A percentile compares a stretch with the other conserved stretches of the same genome.
Conservation (phyloP, 2,797 vertebrate genomes). For the Novumbra hubbsi region DNA sequence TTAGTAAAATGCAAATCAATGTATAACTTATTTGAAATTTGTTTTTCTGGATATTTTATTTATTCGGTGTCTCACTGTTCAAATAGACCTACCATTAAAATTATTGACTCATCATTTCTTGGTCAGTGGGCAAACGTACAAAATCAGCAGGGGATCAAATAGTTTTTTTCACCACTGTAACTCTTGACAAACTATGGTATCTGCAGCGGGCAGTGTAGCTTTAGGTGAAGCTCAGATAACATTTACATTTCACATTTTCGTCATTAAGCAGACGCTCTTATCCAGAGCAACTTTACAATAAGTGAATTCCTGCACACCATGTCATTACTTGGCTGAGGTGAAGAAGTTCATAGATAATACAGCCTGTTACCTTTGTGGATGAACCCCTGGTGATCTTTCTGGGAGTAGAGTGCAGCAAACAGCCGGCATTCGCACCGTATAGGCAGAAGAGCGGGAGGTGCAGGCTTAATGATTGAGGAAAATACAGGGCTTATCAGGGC, state of each 20-base stretch:
- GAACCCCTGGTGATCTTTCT: background rate
- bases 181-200: background rate
- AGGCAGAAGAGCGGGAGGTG: background rate
- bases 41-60: too few relatives aligned
- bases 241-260: too few relatives aligned
- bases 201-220: background rate
- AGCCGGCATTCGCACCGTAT: conserved; percentile 2
- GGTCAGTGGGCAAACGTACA: too few relatives aligned
- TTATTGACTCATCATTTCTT: too few relatives aligned
- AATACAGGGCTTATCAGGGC: background rate
- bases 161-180: too few relatives aligned
- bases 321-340: background rate
- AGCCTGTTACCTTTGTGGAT: background rate
- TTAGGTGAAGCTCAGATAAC: background rate
- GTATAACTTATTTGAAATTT: too few relatives aligned
- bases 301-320: background rate
- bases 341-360: background rate
- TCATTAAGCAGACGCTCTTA: too few relatives aligned
- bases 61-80: too few relatives aligned
- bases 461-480: conserved; percentile 31
- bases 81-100: too few relatives aligned
- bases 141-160: too few relatives aligned
- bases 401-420: conserved; percentile 6
- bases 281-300: too few relatives aligned
- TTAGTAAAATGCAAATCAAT: too few relatives aligned